These are phyloP conservation scores for Heteromormyrus szaboi DNA, from an alignment of 2,797 vertebrate species.

Conservation along the genomic window DNA sequence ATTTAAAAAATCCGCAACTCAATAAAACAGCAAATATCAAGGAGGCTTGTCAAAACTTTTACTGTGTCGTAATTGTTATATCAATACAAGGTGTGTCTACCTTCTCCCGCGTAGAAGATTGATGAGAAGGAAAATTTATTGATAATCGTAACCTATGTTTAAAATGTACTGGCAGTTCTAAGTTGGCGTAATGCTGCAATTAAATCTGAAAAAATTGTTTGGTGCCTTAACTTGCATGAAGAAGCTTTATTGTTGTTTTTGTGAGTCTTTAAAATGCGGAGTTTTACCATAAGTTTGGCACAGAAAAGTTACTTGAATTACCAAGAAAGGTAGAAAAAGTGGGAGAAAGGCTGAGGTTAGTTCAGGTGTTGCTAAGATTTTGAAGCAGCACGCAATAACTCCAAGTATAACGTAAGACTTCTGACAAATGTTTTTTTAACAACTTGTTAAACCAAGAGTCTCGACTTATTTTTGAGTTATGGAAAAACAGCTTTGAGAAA, in stretches of 20 bases:
- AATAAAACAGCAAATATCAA: conserved; percentile 18
- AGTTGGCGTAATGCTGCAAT: neutral
- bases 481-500: conserved; percentile 14
- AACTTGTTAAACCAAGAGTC: conserved; percentile 8
- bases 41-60: neutral
- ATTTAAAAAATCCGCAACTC: conserved; percentile 12
- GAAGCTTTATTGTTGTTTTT: neutral
- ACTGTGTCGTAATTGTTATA: neutral
- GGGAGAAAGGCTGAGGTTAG: neutral
- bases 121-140: conserved; percentile 12
- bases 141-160: neutral
- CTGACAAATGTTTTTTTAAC: conserved; percentile 9
- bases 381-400: neutral
- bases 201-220: neutral
- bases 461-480: conserved; percentile 14
- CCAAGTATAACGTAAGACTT: neutral
- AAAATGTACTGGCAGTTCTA: neutral
- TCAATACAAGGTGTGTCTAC: neutral
- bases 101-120: neutral
- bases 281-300: neutral
- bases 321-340: neutral
- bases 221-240: neutral
- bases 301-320: neutral
- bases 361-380: neutral
- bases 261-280: neutral